Evolutionary conservation across 2,113 vertebrate genomes (phyloP).

Genomic region (Chionomys nivalis): DNA sequence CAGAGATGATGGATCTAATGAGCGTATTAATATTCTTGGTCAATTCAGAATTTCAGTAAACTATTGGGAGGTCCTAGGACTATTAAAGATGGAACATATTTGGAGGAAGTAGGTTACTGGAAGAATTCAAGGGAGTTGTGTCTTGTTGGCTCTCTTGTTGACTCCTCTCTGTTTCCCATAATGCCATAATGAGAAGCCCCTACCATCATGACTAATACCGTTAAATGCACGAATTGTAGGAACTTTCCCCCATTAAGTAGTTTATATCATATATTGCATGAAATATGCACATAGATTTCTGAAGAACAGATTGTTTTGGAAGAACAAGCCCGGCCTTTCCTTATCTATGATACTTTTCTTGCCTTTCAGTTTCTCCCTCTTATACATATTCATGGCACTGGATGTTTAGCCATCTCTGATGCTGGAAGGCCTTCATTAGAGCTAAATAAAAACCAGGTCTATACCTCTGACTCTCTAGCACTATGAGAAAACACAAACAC

Average conservation of each 20-base stretch:
- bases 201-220: too few relatives aligned
- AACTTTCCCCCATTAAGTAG: neutral
- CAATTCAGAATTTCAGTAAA: neutral
- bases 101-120: neutral
- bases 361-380: neutral
- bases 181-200: too few relatives aligned
- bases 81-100: neutral
- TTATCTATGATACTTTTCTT: too few relatives aligned
- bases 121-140: neutral
- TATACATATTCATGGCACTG: neutral
- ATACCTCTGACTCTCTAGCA: neutral
- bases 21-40: neutral
- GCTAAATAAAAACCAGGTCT: neutral
- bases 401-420: neutral
- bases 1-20: neutral
- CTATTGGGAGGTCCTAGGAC: neutral
- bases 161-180: neutral
- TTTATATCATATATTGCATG: neutral
- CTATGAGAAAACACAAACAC: too few relatives aligned
- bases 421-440: neutral
- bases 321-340: neutral
- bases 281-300: neutral
- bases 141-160: neutral
- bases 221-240: neutral
- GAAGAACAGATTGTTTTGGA: too few relatives aligned